These are phyloP conservation scores for Callionymus lyra DNA, from an alignment of 2,113 vertebrate species.

Conservation along the genomic window DNA sequence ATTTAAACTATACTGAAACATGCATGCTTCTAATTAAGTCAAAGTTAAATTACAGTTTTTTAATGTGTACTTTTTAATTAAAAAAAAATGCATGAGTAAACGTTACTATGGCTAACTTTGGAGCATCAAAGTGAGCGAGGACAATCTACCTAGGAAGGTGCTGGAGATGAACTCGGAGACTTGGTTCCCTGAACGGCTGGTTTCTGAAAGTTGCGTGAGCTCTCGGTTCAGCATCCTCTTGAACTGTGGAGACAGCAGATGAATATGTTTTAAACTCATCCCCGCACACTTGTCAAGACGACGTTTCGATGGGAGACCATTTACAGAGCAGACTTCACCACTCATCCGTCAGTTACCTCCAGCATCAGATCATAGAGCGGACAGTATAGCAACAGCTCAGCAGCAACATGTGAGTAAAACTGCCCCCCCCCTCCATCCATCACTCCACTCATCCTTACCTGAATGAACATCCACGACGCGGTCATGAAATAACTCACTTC, in stretches of 20 bases:
- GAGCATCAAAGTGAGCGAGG: too few species aligned
- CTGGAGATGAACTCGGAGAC: slow-evolving; percentile 89
- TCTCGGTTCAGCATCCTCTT: slow-evolving; percentile 91
- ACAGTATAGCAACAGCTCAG: not conserved
- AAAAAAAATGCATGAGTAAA: too few species aligned
- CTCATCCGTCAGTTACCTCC: too few species aligned
- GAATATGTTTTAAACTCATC: too few species aligned
- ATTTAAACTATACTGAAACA: not conserved
- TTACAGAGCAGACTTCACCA: too few species aligned
- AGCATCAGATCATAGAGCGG: too few species aligned
- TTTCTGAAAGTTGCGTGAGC: slow-evolving; percentile 84
- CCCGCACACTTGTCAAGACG: slow-evolving; percentile 5
- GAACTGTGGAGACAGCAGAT: slow-evolving; percentile 69
- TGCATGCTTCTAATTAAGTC: not conserved
- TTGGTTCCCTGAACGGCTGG: slow-evolving; percentile 87
- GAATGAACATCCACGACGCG: slow-evolving; percentile 51
- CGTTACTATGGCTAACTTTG: too few species aligned
- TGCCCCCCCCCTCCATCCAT: slow-evolving; percentile 1
- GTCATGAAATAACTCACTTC: slow-evolving; percentile 49
- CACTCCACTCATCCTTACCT: slow-evolving; percentile 49
- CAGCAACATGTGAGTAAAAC: slow-evolving; percentile 28
- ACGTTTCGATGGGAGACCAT: slow-evolving; percentile 8
- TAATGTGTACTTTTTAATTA: too few species aligned
- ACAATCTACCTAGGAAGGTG: slow-evolving; percentile 74
- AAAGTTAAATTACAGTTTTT: slow-evolving; percentile 41